Evolutionary conservation across 2,888 invertebrate genomes (phyloP), one percentile per base, ranked within the genome.

Genomic region (Acholoe squamosa): DNA sequence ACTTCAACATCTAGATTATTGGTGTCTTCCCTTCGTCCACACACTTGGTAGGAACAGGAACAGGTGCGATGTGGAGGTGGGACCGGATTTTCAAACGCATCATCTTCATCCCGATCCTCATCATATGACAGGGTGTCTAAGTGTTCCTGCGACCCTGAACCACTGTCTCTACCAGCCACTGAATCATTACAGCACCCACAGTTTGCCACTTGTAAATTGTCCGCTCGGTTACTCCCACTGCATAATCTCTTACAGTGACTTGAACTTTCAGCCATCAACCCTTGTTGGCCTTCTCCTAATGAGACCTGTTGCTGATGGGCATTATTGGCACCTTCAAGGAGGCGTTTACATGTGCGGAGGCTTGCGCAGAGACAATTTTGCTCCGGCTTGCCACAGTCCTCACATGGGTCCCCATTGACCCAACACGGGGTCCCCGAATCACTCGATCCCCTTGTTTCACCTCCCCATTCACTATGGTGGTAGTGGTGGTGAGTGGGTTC

Each of bases 1-100:
- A 34, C 71, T 34, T 88, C 90, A 14, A 88, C 86, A 33, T 90
- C 77, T 28, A 90, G 88, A 88, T 90, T 90, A 71, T 90, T 90
- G 43, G 90, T 90, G 43, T 86, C 90, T 12, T 67, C 22, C 7
- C 14, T 0, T 12, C 28, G 0, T 3, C 28, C 31, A 25, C 84
- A 84, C 5, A 1, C 19, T 16, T 14, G 54, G 33, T 52, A 52
- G 22, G 12, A 12, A 28, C 86, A 86, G 54, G 52, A 25, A 28
- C 86, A 86, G 22, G 86, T 22, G 16, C 52, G 52, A 12, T 52
- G 52, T 10, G 86, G 86, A 10, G 28, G 22, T 7, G 86, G 86
- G 7, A 54, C 28, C 0, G 56, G 54, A 22, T 84, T 1, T 1
- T 51, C 12, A 5, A 14, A 25, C 80, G 0, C n/a, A 0, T 33